These are phyloP conservation scores for Mirza zaza DNA, from an alignment of 2,113 vertebrate species.

Conservation along the genomic window DNA sequence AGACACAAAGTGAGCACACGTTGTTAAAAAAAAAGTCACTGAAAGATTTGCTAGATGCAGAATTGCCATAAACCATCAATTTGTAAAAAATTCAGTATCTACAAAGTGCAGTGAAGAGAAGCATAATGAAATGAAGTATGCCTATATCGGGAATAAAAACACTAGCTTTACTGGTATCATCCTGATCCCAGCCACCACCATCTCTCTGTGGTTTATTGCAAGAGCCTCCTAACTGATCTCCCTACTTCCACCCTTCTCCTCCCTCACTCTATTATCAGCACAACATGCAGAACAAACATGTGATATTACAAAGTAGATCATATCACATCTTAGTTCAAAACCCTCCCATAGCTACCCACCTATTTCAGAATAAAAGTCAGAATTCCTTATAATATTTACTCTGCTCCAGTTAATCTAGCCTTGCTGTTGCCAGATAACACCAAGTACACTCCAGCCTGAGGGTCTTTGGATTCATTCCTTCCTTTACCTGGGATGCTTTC, in stretches of 20 bases:
- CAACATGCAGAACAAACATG: not conserved
- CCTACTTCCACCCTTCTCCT: not conserved
- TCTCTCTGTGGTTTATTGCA: not conserved
- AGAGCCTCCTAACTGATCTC: not conserved
- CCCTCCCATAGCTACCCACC: not conserved
- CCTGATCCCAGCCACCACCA: not conserved
- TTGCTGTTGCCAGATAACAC: not conserved
- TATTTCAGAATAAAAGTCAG: slow-evolving; percentile 19
- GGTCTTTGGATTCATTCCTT: not conserved
- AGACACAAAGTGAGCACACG: not conserved
- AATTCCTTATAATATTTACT: not conserved
- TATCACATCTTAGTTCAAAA: not conserved
- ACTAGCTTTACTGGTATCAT: not conserved
- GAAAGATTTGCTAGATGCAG: not conserved
- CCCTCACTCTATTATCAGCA: not conserved
- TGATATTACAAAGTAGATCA: not conserved
- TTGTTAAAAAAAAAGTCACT: not conserved
- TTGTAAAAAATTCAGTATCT: not conserved
- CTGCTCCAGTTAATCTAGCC: not conserved
- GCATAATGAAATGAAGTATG: not conserved
- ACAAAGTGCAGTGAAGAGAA: not conserved
- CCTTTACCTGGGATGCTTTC: not conserved
- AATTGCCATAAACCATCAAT: not conserved
- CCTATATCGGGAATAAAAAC: not conserved
- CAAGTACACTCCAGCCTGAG: not conserved